Conservation (phyloP, 2,113 vertebrate genomes). For the rabbit (Oryctolagus cuniculus) region mOryCun1.1 NC_091445.1:26791001-26791500, state of each 20-base stretch:
- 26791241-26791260: conserved; percentile 50
- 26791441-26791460: neutral
- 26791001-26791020: conserved; percentile 53
- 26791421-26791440: conserved; percentile 21
- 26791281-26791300: conserved; percentile 68
- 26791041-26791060: conserved; percentile 52
- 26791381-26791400: conserved; percentile 67
- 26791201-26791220: conserved; percentile 67
- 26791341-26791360: conserved; percentile 75
- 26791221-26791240: conserved; percentile 72
- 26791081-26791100: conserved; percentile 53
- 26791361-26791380: conserved; percentile 75
- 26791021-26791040: neutral
- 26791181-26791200: conserved; percentile 71
- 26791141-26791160: conserved; percentile 50
- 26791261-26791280: conserved; percentile 56
- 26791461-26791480: conserved; percentile 67
- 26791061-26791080: conserved; percentile 33
- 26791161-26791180: conserved; percentile 69
- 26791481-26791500: conserved; percentile 70
- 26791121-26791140: conserved; percentile 62
- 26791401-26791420: conserved; percentile 66
- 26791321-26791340: conserved; percentile 68
- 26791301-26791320: conserved; percentile 76
- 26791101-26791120: conserved; percentile 66